A percentile compares a stretch with the other conserved stretches of the same genome.
Evolutionary conservation across 2,888 invertebrate species (phyloP).

Genomic region (Elmis aenea): DNA sequence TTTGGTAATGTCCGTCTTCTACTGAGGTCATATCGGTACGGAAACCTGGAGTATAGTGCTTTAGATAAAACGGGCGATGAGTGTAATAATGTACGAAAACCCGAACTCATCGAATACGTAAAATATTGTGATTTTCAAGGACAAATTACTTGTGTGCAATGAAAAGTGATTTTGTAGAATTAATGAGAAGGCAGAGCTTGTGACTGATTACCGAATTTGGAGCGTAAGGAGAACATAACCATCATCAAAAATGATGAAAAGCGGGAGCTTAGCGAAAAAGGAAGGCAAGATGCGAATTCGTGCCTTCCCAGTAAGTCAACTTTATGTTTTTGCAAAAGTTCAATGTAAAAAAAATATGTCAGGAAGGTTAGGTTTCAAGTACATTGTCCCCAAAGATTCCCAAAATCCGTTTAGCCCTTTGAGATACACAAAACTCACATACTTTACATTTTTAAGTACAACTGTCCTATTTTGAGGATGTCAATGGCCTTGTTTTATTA

Average conservation of each 20-base stretch:
- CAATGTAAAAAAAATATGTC: conserved; percentile 3
- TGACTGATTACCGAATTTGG: conserved; percentile 37
- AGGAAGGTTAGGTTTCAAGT: conserved; percentile 9
- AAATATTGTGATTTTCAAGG: conserved; percentile 24
- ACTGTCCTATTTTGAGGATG: no score
- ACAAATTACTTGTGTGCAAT: conserved; percentile 28
- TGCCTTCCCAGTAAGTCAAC: conserved; percentile 88
- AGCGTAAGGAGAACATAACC: conserved; percentile 27
- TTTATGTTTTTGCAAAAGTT: conserved; percentile 4
- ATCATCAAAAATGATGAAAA: conserved; percentile 57
- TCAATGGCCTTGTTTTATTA: no score
- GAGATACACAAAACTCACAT: no score
- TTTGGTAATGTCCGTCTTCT: conserved; percentile 21
- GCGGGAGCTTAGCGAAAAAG: conserved; percentile 74
- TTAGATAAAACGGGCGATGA: conserved; percentile 8
- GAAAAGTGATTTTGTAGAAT: conserved; percentile 27
- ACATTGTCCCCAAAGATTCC: conserved; percentile 6
- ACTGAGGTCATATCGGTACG: conserved; percentile 16
- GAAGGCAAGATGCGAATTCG: conserved; percentile 97
- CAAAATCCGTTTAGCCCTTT: no score
- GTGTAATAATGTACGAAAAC: conserved; percentile 12
- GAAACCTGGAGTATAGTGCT: conserved; percentile 11
- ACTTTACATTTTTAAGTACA: no score
- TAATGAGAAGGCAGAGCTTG: conserved; percentile 24
- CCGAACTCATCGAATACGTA: conserved; percentile 18